Evolutionary conservation across 2,113 vertebrate species (phyloP).

Genomic region (Oncorhynchus kisutch): DNA sequence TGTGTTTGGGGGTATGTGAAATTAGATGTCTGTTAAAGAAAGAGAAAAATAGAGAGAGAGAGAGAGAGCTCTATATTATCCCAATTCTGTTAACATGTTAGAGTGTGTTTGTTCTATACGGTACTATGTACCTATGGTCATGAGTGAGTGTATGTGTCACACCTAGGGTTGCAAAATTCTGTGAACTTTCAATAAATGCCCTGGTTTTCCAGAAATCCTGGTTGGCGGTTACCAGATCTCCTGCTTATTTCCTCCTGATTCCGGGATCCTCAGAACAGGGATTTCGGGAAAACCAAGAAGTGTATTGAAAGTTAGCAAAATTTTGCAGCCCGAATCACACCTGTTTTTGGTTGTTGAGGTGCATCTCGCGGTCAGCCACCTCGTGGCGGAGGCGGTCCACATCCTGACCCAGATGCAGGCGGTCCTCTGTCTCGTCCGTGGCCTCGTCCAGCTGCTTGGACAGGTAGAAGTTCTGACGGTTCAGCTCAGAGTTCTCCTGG

Average conservation of each 20-base stretch:
- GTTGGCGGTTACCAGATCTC: too few relatives aligned
- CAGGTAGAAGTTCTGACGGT: constrained; percentile 95
- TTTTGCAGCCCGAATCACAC: constrained; percentile 42
- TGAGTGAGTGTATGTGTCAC: background rate
- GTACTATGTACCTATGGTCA: background rate
- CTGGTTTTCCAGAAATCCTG: too few relatives aligned
- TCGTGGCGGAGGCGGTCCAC: constrained; percentile 90
- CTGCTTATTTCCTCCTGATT: too few relatives aligned
- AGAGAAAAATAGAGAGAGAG: background rate
- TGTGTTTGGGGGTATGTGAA: background rate
- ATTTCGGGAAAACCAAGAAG: too few relatives aligned
- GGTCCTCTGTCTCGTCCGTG: constrained; percentile 84
- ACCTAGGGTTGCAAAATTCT: too few relatives aligned
- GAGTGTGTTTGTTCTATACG: too few relatives aligned
- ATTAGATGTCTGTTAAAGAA: background rate
- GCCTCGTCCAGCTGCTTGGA: constrained; percentile 93
- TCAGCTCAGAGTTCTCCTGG: constrained; percentile 94
- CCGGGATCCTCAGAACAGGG: too few relatives aligned
- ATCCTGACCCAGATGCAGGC: constrained; percentile 84
- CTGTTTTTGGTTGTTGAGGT: constrained; percentile 98
- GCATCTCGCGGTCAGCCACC: constrained; percentile 96
- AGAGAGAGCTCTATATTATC: background rate
- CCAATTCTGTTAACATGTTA: too few relatives aligned
- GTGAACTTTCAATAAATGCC: too few relatives aligned
- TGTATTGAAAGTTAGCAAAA: too few relatives aligned